A percentile compares a stretch with the other conserved stretches of the same genome.
These are phyloP conservation scores for Orius laevigatus DNA, from an alignment of 1,140 invertebrate species.

Conservation along the genomic window DNA sequence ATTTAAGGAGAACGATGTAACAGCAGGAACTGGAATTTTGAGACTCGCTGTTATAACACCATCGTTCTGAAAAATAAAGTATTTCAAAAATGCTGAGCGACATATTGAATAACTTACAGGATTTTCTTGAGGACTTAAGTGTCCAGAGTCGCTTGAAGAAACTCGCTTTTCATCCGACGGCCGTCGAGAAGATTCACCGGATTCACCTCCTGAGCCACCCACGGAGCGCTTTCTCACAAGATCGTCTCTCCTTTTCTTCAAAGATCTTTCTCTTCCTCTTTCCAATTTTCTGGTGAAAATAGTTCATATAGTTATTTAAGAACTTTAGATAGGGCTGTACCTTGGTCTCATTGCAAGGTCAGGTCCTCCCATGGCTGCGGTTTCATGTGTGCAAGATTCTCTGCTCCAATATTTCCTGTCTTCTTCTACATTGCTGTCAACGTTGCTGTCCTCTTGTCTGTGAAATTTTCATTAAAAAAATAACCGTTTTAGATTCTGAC, in stretches of 20 bases:
- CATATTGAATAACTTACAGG: not conserved
- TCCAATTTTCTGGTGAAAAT: constrained; percentile 19
- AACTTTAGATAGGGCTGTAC: constrained; percentile 19
- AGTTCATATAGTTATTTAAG: constrained; percentile 8
- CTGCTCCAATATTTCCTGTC: constrained; percentile 41
- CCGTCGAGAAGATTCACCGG: constrained; percentile 9
- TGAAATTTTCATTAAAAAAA: too few species aligned
- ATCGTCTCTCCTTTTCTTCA: constrained; percentile 28
- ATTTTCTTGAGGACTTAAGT: constrained; percentile 7
- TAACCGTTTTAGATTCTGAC: constrained; percentile 25
- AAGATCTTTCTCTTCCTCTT: constrained; percentile 26
- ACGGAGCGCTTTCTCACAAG: constrained; percentile 27
- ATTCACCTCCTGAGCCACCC: constrained; percentile 23
- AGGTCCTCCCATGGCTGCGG: constrained; percentile 44
- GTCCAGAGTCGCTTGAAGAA: constrained; percentile 13
- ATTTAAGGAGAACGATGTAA: constrained; percentile 29
- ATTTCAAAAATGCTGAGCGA: too few species aligned
- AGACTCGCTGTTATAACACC: constrained; percentile 65
- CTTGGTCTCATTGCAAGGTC: constrained; percentile 31
- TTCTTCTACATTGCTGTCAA: constrained; percentile 21
- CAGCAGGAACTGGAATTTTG: constrained; percentile 48
- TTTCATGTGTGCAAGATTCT: constrained; percentile 54
- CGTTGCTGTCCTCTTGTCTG: not conserved
- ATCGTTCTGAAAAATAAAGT: constrained; percentile 18
- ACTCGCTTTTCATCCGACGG: constrained; percentile 12